Percentiles rank a stretch among this genome's conserved stretches.
phyloP scores from a whole-genome alignment of 2,888 invertebrate species.

The Sarcophaga carnaria region DNA sequence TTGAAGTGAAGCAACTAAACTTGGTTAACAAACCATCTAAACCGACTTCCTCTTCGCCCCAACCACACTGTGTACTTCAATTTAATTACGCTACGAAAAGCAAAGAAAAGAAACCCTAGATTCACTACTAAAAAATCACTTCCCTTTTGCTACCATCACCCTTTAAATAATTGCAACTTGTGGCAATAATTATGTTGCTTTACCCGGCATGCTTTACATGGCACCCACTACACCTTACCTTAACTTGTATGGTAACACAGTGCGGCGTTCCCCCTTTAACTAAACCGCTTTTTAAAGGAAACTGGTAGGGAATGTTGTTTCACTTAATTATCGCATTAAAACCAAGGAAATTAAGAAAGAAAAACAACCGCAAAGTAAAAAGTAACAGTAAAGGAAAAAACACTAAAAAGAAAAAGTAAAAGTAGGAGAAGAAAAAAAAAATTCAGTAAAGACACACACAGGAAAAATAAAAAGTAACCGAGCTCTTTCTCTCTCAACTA shows the following conservation, averaged over 20 bases:
- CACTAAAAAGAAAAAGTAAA: neutral
- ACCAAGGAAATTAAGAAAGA: neutral
- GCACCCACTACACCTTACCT: no score
- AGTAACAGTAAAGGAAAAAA: slow-evolving; percentile 15
- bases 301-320: slow-evolving; percentile 26
- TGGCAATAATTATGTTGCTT: neutral
- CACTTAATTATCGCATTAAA: slow-evolving; percentile 65
- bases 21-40: neutral
- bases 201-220: no score
- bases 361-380: slow-evolving; percentile 6
- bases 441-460: no score
- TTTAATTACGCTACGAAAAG: neutral
- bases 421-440: neutral
- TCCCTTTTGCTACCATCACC: neutral
- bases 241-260: no score
- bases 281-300: no score
- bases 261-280: no score
- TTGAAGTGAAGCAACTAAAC: neutral
- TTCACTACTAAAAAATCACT: no score
- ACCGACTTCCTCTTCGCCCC: neutral
- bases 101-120: neutral
- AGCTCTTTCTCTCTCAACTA: neutral
- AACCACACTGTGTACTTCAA: neutral
- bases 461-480: neutral
- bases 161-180: neutral